Percentiles rank a stretch among this genome's conserved stretches.
phyloP scores from a whole-genome alignment of 2,113 vertebrate species.

The Tylochromis polylepis region DNA sequence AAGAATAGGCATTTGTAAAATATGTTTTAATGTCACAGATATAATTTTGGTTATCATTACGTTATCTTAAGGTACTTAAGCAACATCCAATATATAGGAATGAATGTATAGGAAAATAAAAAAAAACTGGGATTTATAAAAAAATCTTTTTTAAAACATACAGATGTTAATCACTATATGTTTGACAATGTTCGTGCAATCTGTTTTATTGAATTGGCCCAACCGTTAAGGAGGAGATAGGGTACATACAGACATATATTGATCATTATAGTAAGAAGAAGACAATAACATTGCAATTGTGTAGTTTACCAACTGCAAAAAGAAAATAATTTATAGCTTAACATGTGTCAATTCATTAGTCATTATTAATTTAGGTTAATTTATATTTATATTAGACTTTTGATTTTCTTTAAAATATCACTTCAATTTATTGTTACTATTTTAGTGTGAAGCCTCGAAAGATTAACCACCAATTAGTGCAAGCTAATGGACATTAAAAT shows the following conservation, averaged over 20 bases:
- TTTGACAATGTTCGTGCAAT: rapidly evolving
- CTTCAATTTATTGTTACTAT: neutral
- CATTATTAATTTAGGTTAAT: neutral
- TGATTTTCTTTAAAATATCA: no score
- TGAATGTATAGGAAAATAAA: neutral
- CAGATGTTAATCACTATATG: neutral
- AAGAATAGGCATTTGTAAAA: neutral
- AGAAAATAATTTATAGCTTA: neutral
- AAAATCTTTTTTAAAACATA: neutral
- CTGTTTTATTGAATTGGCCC: neutral
- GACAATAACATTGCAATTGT: neutral
- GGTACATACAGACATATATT: neutral
- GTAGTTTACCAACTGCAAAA: neutral
- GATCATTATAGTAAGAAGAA: neutral
- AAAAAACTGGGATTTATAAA: neutral
- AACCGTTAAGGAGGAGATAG: neutral
- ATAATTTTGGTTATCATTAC: neutral
- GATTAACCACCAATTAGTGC: neutral
- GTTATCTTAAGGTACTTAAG: neutral
- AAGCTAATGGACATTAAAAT: neutral
- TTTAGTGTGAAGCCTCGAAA: neutral
- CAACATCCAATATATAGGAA: neutral
- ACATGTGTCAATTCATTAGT: neutral
- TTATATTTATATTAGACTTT: neutral
- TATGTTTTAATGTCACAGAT: neutral